Conservation (phyloP, 2,113 vertebrate species). For the Eudorcas thomsonii region DNA sequence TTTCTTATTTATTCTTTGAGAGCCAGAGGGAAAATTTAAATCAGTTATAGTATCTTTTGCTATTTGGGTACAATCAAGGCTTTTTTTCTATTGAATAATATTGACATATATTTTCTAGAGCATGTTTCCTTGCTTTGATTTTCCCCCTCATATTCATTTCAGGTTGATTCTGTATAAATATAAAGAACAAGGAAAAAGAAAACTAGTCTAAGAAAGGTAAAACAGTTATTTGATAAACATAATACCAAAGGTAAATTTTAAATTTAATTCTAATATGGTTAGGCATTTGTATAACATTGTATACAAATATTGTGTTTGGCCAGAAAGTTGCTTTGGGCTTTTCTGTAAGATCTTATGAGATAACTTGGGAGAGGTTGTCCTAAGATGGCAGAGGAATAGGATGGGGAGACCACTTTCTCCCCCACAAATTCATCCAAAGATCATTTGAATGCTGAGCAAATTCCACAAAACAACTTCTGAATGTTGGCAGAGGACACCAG, state of each 20-base stretch:
- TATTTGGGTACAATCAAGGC: not conserved
- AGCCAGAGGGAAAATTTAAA: not conserved
- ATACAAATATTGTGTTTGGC: not conserved
- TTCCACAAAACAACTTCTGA: not conserved
- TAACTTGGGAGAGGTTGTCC: not conserved
- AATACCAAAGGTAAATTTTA: not conserved
- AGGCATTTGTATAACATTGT: not conserved
- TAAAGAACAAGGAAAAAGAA: not conserved
- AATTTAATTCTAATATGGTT: not conserved
- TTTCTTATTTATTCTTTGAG: slow-evolving; percentile 19
- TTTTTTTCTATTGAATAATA: not conserved
- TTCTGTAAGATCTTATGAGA: not conserved
- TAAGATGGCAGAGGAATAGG: not conserved
- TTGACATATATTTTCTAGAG: not conserved
- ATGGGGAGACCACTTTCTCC: not conserved
- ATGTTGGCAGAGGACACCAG: not conserved
- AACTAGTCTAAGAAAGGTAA: not conserved
- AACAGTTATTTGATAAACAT: not conserved
- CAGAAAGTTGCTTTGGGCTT: not conserved
- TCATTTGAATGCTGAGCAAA: not conserved
- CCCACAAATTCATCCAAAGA: not conserved
- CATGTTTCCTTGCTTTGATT: not conserved
- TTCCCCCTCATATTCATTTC: not conserved
- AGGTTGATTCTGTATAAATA: not conserved
- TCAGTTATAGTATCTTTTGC: slow-evolving; percentile 18